Evolutionary conservation across 2,888 invertebrate genomes (phyloP).

Genomic region (Scaptodrosophila latifasciaeformis): DNA sequence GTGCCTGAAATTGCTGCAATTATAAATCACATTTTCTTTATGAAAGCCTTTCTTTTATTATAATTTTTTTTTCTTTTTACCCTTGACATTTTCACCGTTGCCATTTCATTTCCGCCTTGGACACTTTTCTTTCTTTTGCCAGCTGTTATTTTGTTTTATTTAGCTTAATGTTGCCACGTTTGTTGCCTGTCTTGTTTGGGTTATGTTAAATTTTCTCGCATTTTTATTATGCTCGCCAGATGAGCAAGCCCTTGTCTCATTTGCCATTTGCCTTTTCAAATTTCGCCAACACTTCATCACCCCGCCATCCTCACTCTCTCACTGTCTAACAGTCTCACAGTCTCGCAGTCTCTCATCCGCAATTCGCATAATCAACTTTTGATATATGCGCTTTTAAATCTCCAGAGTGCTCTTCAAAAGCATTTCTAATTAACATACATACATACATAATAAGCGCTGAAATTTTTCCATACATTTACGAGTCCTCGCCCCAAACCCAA

Average conservation of each 20-base stretch:
- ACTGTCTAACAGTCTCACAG: too few relatives aligned
- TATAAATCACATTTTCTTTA: constrained; percentile 62
- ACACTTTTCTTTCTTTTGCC: constrained; percentile 20
- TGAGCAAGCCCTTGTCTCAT: constrained; percentile 10
- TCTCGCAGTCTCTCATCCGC: constrained; percentile 1
- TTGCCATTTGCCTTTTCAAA: constrained; percentile 13
- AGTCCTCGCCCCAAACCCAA: background rate
- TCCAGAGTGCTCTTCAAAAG: constrained; percentile 58
- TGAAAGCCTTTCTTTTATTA: too few relatives aligned
- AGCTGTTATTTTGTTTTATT: constrained; percentile 27
- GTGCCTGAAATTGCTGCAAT: constrained; percentile 34
- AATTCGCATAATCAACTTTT: constrained; percentile 62
- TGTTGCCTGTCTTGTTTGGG: constrained; percentile 61
- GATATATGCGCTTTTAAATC: constrained; percentile 65
- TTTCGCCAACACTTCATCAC: background rate
- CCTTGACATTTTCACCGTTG: constrained; percentile 45
- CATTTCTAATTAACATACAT: constrained; percentile 68
- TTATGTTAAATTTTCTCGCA: constrained; percentile 58
- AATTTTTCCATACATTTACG: constrained; percentile 34
- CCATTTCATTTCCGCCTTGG: constrained; percentile 43
- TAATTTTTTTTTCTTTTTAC: constrained; percentile 31
- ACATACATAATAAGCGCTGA: constrained; percentile 55
- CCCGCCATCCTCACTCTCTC: constrained; percentile 10
- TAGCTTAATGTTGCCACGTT: constrained; percentile 38
- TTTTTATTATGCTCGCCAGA: constrained; percentile 37